A percentile compares a stretch with the other conserved stretches of the same genome.
Evolutionary conservation across 2,113 vertebrate genomes (phyloP).

Genomic region (Girardinichthys multiradiatus): DNA sequence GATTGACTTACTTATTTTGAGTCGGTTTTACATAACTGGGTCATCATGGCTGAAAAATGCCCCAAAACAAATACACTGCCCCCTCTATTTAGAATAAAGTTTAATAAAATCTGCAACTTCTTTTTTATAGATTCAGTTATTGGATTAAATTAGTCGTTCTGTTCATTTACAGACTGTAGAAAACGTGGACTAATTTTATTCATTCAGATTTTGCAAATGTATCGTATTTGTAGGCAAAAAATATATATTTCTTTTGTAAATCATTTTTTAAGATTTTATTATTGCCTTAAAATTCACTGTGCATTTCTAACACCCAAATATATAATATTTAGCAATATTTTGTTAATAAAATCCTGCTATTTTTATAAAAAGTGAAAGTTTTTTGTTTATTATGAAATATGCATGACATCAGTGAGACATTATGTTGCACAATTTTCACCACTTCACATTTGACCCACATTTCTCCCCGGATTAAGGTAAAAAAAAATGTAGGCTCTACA

Average conservation of each 20-base stretch:
- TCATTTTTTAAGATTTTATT: not conserved
- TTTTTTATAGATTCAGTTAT: not conserved
- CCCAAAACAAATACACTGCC: not conserved
- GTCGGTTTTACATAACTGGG: not conserved
- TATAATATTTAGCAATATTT: not conserved
- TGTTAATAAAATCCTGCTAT: not conserved
- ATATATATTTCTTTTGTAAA: not conserved
- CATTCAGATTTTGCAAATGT: not conserved
- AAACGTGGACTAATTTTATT: not conserved
- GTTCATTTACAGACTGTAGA: not conserved
- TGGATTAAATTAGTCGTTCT: not conserved
- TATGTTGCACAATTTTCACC: no score
- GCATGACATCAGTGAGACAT: no score
- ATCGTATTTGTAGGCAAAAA: not conserved
- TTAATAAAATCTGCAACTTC: not conserved
- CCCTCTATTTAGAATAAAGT: not conserved
- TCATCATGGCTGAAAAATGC: not conserved
- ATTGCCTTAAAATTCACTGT: not conserved
- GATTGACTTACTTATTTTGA: constrained; percentile 1
- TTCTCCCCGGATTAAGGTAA: no score
- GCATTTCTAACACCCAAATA: not conserved
- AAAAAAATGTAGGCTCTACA: not conserved
- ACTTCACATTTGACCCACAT: no score
- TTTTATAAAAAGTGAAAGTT: not conserved
- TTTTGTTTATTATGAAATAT: not conserved